phyloP scores from a whole-genome alignment of 1,140 invertebrate genomes.

The Notospermus geniculatus region DNA sequence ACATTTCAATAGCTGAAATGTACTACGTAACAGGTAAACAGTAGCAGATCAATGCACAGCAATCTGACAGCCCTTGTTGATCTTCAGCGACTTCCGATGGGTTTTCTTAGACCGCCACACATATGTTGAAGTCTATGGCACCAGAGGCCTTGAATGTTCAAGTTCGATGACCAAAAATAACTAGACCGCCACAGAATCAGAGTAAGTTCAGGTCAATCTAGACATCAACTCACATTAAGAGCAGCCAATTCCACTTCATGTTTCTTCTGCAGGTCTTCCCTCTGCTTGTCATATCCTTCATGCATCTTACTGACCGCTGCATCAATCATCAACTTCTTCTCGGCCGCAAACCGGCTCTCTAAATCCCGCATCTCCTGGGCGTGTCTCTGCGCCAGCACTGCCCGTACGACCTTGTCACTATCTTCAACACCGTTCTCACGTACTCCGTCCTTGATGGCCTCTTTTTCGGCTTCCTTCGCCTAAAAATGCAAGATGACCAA shows the following conservation, averaged over 20 bases:
- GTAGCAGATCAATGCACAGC: too few species aligned
- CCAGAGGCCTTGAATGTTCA: too few species aligned
- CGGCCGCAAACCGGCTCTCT: conserved; percentile 38
- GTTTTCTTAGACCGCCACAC: too few species aligned
- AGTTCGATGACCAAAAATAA: too few species aligned
- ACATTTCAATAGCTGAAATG: too few species aligned
- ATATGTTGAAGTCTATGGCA: too few species aligned
- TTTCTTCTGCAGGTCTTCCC: conserved; percentile 31
- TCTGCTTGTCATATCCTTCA: conserved; percentile 40
- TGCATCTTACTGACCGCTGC: conserved; percentile 41
- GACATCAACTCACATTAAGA: conserved; percentile 38
- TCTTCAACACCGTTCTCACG: conserved; percentile 50
- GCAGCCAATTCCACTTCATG: conserved; percentile 42
- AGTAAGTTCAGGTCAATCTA: too few species aligned
- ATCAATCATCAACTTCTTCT: conserved; percentile 47
- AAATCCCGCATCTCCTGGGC: conserved; percentile 45
- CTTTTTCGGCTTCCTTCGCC: conserved; percentile 42
- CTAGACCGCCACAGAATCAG: too few species aligned
- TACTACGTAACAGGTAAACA: too few species aligned
- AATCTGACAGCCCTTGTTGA: too few species aligned
- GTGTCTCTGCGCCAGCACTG: conserved; percentile 47
- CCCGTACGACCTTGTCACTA: conserved; percentile 45
- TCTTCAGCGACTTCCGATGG: too few species aligned
- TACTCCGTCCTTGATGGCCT: conserved; percentile 48
- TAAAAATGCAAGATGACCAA: conserved; percentile 17